Conservation (phyloP, 2,797 vertebrate genomes). For the Hydrolagus colliei region DNA sequence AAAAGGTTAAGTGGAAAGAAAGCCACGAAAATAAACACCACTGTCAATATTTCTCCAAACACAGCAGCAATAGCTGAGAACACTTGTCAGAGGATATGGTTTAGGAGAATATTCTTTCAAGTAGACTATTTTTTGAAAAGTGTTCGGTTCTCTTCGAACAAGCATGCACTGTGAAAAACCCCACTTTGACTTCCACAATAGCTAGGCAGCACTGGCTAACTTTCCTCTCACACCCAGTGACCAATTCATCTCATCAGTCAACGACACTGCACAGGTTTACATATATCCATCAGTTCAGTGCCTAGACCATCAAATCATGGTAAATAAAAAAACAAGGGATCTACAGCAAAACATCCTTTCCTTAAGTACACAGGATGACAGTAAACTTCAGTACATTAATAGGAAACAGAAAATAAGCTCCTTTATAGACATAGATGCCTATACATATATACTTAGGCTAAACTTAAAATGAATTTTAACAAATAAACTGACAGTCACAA, state of each 20-base stretch:
- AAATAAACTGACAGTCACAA: too few relatives aligned
- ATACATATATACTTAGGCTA: too few relatives aligned
- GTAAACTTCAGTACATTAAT: too few relatives aligned
- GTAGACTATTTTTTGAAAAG: background rate
- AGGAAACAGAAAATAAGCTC: too few relatives aligned
- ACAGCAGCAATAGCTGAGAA: background rate
- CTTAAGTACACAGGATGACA: slow-evolving; percentile 20
- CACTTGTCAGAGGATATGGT: background rate
- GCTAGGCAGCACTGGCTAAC: background rate
- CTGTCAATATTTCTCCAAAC: background rate
- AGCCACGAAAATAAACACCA: background rate
- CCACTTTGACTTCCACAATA: background rate
- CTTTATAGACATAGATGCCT: too few relatives aligned
- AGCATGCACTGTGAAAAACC: background rate
- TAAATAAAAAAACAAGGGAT: slow-evolving; percentile 7
- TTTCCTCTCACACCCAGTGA: background rate
- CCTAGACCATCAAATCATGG: background rate
- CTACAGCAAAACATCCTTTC: slow-evolving; percentile 18
- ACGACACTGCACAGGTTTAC: background rate
- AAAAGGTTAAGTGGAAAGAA: background rate
- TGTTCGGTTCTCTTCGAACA: background rate
- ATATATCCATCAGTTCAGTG: background rate
- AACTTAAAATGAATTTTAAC: too few relatives aligned
- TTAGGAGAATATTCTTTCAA: background rate
- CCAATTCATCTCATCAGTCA: slow-evolving; percentile 1